These are phyloP conservation scores for Wiebesia pumilae DNA, from an alignment of 1,140 invertebrate species.

Conservation along the genomic window DNA sequence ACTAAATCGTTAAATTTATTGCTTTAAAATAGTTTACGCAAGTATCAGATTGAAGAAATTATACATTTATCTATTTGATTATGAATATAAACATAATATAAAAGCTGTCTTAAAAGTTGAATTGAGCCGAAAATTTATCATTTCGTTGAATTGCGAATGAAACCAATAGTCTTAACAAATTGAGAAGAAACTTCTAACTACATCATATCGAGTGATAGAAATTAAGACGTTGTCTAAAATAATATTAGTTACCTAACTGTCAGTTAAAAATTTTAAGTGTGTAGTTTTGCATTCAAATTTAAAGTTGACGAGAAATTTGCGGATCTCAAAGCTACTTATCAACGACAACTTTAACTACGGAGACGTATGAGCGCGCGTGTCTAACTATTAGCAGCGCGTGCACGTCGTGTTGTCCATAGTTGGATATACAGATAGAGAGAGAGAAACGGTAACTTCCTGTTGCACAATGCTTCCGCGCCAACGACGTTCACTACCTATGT, in stretches of 20 bases:
- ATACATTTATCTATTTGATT: too few species aligned
- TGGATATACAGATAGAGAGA: slow-evolving; percentile 4
- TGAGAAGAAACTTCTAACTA: too few species aligned
- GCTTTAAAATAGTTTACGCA: too few species aligned
- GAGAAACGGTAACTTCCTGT: slow-evolving; percentile 48
- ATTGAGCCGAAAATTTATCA: too few species aligned
- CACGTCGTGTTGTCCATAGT: slow-evolving; percentile 40
- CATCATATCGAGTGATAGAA: not conserved
- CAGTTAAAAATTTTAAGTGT: not conserved
- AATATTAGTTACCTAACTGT: not conserved
- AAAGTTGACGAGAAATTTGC: not conserved
- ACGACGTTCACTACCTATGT: not conserved
- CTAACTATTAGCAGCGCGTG: slow-evolving; percentile 39
- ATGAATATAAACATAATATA: too few species aligned
- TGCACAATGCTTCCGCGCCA: slow-evolving; percentile 17
- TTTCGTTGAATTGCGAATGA: too few species aligned
- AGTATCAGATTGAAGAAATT: too few species aligned
- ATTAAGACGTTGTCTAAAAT: too few species aligned
- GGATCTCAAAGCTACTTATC: not conserved
- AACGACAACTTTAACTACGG: not conserved
- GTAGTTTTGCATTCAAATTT: not conserved
- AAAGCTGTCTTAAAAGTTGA: too few species aligned
- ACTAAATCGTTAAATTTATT: too few species aligned
- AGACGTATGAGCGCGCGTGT: slow-evolving; percentile 6
- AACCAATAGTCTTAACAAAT: too few species aligned